A percentile compares a stretch with the other conserved stretches of the same genome.
Conservation (phyloP, 1,140 invertebrate genomes). For the Notospermus geniculatus region DNA sequence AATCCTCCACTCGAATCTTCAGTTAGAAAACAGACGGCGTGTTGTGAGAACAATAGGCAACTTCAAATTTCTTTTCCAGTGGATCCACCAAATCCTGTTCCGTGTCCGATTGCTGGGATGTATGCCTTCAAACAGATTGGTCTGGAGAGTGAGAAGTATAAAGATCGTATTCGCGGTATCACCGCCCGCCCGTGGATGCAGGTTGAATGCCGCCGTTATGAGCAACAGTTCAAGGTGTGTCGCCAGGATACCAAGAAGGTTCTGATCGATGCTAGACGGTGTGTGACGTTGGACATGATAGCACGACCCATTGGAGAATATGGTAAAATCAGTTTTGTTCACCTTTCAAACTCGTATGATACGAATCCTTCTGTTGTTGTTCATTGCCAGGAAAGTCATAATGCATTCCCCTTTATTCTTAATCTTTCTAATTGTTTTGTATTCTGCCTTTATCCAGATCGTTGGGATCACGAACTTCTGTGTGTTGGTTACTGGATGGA, state of each 20-base stretch:
- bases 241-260: constrained; percentile 91
- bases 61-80: constrained; percentile 59
- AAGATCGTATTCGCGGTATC: constrained; percentile 91
- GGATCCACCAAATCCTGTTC: constrained; percentile 85
- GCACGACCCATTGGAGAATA: constrained; percentile 77
- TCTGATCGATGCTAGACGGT: constrained; percentile 90
- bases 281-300: constrained; percentile 90
- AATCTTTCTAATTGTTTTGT: background rate
- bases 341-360: too few species aligned
- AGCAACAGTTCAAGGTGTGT: constrained; percentile 77
- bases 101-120: constrained; percentile 94
- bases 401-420: too few species aligned
- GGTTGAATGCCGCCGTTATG: constrained; percentile 88
- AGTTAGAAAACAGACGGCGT: too few species aligned
- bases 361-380: too few species aligned
- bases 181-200: constrained; percentile 89
- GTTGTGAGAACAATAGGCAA: too few species aligned
- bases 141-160: constrained; percentile 68
- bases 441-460: background rate
- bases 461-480: constrained; percentile 85
- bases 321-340: too few species aligned
- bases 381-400: too few species aligned
- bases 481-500: constrained; percentile 98
- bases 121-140: constrained; percentile 92
- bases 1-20: too few species aligned